Conservation (phyloP, 2,888 invertebrate species). For the Zelleria hepariella region DNA sequence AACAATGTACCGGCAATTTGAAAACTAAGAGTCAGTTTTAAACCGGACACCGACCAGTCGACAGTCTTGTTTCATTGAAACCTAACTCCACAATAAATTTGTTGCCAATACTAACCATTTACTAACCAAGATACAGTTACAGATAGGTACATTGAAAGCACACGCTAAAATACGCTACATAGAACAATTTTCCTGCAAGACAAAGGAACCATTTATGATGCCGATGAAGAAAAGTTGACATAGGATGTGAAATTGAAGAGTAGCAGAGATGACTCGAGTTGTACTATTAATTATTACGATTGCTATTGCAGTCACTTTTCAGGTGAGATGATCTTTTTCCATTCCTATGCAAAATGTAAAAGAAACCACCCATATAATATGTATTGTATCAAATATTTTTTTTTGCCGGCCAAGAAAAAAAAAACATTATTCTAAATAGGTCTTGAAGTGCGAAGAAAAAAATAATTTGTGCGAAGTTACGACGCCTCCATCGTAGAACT, state of each 20-base stretch:
- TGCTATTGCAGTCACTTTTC: slow-evolving; percentile 39
- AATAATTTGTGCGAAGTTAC: no score
- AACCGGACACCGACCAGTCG: background rate
- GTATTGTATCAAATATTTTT: no score
- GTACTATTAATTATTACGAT: slow-evolving; percentile 36
- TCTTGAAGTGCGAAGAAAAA: no score
- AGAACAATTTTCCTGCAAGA: background rate
- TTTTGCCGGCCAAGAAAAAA: no score
- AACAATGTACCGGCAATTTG: background rate
- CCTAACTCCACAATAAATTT: background rate
- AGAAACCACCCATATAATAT: no score
- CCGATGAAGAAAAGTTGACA: slow-evolving; percentile 31
- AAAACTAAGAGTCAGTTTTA: background rate
- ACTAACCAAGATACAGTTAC: background rate
- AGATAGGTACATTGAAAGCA: no score
- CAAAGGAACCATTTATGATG: slow-evolving; percentile 18
- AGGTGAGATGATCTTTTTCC: slow-evolving; percentile 31
- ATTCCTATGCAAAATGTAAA: no score
- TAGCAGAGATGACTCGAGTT: slow-evolving; percentile 47
- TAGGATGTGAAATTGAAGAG: slow-evolving; percentile 33
- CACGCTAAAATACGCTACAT: background rate
- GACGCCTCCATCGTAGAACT: no score
- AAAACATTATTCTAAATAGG: no score
- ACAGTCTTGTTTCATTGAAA: background rate
- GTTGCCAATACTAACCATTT: background rate